These are phyloP conservation scores for Ophion obscuratus DNA, from an alignment of 2,888 invertebrate genomes.

Conservation along the genomic window DNA sequence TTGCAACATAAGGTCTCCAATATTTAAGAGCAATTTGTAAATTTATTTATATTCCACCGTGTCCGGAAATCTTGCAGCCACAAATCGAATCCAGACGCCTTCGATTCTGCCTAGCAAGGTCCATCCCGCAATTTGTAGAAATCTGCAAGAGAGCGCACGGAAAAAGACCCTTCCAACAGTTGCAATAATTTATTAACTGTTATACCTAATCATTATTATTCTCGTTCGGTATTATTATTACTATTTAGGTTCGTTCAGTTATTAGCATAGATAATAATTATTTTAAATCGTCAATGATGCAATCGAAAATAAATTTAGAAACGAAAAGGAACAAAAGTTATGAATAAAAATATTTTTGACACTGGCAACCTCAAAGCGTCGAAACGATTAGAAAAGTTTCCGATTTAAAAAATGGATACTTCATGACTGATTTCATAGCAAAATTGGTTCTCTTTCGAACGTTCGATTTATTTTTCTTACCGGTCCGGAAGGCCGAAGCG, in stretches of 20 bases:
- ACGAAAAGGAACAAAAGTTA: not conserved
- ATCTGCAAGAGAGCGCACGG: slow-evolving; percentile 70
- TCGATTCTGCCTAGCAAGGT: slow-evolving; percentile 67
- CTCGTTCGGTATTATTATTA: no score
- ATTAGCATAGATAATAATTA: no score
- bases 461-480: slow-evolving; percentile 68
- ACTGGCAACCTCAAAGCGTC: not conserved
- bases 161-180: not conserved
- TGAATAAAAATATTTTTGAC: not conserved
- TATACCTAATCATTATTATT: no score
- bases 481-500: slow-evolving; percentile 72
- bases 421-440: not conserved
- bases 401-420: slow-evolving; percentile 1
- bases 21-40: no score
- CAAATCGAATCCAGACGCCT: not conserved
- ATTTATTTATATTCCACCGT: no score
- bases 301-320: not conserved
- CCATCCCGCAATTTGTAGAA: slow-evolving; percentile 80
- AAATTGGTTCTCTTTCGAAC: no score
- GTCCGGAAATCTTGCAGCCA: no score
- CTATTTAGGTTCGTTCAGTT: no score
- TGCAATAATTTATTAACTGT: not conserved
- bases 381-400: not conserved
- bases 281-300: not conserved
- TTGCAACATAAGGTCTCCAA: no score